Percentiles rank a stretch among this genome's conserved stretches.
Conservation (phyloP, 2,113 vertebrate genomes). For the Girardinichthys multiradiatus region DNA sequence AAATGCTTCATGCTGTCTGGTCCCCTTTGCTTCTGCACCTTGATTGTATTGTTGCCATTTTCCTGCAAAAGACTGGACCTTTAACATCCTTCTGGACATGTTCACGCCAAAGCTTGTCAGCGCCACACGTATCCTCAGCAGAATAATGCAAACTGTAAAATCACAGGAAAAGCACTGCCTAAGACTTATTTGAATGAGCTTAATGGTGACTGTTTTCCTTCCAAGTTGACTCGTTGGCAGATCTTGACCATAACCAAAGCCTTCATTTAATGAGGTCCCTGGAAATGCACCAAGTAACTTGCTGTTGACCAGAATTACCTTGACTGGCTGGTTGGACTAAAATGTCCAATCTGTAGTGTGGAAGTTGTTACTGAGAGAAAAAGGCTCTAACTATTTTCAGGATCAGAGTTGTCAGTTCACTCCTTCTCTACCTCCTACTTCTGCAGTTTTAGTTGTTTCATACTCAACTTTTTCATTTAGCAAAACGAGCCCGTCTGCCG, state of each 20-base stretch:
- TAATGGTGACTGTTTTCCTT: slow-evolving; percentile 24
- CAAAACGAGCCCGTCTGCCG: background rate
- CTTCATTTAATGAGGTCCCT: background rate
- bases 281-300: background rate
- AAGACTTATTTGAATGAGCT: slow-evolving; percentile 45
- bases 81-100: slow-evolving; percentile 2
- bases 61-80: slow-evolving; percentile 31
- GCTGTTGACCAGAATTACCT: background rate
- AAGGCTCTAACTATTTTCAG: too few relatives aligned
- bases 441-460: too few relatives aligned
- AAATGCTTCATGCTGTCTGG: background rate
- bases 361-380: too few relatives aligned
- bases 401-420: too few relatives aligned
- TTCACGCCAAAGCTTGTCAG: background rate
- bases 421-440: too few relatives aligned
- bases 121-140: background rate
- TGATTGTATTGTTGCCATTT: slow-evolving; percentile 19
- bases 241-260: slow-evolving; percentile 33
- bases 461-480: too few relatives aligned
- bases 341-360: too few relatives aligned
- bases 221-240: slow-evolving; percentile 15
- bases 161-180: slow-evolving; percentile 1
- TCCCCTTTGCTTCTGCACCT: slow-evolving; percentile 6
- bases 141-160: slow-evolving; percentile 8
- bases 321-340: too few relatives aligned